These are phyloP conservation scores for Ptiloglossa arizonensis DNA, from an alignment of 1,140 invertebrate species.

Conservation along the genomic window DNA sequence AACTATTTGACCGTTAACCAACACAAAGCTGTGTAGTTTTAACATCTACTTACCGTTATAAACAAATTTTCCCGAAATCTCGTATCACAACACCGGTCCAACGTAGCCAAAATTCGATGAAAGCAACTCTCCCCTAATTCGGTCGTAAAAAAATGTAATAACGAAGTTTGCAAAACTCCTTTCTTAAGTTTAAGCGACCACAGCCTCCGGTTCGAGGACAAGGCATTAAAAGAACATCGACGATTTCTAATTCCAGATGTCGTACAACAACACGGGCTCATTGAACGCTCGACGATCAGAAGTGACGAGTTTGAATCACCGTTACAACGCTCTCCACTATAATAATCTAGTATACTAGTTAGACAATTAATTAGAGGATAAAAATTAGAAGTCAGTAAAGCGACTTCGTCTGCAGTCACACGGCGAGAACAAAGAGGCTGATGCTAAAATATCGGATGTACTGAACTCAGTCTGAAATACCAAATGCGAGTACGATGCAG, in stretches of 20 bases:
- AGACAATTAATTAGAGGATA: constrained; percentile 80
- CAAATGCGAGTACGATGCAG: constrained; percentile 51
- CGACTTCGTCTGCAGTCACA: constrained; percentile 65
- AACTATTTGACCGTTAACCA: no score
- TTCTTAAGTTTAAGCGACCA: no score
- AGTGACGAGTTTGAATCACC: constrained; percentile 78
- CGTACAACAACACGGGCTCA: constrained; percentile 75
- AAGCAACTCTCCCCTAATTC: no score
- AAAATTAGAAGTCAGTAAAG: constrained; percentile 74
- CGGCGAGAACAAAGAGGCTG: constrained; percentile 61
- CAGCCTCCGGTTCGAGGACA: neutral
- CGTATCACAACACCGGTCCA: no score
- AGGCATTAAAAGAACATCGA: neutral
- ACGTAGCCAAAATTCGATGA: no score
- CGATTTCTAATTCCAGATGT: constrained; percentile 71
- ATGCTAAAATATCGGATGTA: constrained; percentile 57
- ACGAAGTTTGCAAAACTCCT: no score
- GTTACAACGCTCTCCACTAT: constrained; percentile 78
- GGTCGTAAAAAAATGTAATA: no score
- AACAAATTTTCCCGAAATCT: no score
- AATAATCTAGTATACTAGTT: constrained; percentile 81
- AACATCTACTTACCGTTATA: no score
- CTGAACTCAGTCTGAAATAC: constrained; percentile 55
- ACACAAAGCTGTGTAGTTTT: no score
- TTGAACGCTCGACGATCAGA: constrained; percentile 76